Conservation (phyloP, 2,797 vertebrate genomes). For the Linurgus olivaceus region DNA sequence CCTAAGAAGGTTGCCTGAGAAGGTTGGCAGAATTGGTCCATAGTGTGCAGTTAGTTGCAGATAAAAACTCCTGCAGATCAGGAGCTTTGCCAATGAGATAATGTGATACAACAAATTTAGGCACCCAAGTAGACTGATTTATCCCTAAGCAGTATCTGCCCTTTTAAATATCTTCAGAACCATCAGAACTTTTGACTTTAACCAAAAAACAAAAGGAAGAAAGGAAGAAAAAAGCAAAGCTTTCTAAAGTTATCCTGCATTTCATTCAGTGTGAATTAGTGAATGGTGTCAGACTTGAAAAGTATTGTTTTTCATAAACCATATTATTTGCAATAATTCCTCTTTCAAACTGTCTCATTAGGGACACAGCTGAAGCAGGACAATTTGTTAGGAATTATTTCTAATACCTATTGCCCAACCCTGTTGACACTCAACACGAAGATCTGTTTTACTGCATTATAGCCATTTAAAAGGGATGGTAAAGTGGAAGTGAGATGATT, state of each 20-base stretch:
- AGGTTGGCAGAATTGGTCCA: background rate
- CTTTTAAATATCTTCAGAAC: background rate
- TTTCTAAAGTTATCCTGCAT: background rate
- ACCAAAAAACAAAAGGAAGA: background rate
- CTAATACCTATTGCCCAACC: background rate
- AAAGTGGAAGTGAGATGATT: background rate
- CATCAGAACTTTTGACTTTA: background rate
- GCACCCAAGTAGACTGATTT: background rate
- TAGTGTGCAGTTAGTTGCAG: background rate
- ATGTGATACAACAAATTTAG: background rate
- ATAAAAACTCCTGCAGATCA: background rate
- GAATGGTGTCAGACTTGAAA: background rate
- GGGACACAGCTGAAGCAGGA: background rate
- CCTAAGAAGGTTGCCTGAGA: fast-evolving
- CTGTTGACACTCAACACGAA: background rate
- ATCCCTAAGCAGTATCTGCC: background rate
- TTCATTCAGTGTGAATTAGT: background rate
- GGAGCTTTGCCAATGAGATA: background rate
- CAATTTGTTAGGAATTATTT: background rate
- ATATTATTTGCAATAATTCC: background rate
- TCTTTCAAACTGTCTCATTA: background rate
- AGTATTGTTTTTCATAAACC: background rate
- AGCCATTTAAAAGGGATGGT: background rate
- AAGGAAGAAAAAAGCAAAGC: background rate
- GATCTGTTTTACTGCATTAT: background rate